Evolutionary conservation across 2,797 vertebrate species (phyloP), one percentile per base, ranked within the genome.

Genomic region (Basileuterus tristriatus): DNA sequence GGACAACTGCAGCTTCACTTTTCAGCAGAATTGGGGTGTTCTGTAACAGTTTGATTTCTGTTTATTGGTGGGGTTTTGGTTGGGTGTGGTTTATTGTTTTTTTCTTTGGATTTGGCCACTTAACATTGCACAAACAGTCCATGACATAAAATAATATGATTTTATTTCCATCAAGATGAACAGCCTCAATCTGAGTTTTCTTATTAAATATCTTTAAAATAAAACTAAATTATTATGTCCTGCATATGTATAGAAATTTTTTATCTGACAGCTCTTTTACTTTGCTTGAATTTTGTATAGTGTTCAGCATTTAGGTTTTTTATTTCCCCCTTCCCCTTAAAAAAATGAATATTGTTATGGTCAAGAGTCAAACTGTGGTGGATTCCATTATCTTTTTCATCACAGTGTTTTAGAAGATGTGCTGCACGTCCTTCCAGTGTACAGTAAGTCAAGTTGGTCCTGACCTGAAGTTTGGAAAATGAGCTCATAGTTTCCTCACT

Each of bases 231-330:
- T 0, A 3, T 59, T 63, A 29, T n/a, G 29, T 15, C 9, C 55
- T 68, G 5, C 5, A 16, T 41, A 9, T 2, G 2, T 26, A 49
- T 15, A 15, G 44, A 43, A 14, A 3, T 37, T 71, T 89, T 83
- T 60, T 24, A 44, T 34, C 30, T 50, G 21, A 4, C 2, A 27
- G 4, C 4, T 37, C 53, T 64, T 62, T 72, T 58, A 26, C 11
- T 67, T 82, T 53, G 16, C 29, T 62, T 50, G 21, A 27, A 24
- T 68, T 52, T 65, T 60, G 15, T 47, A 12, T 55, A 64, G 39
- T 56, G 5, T 37, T 37, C 18, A 15, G 4, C 0, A 0, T 60
- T 81, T 71, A 47, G 9, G 8, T 53, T 4, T 5, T 34, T 32
- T 41, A 41, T 41, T 32, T 24, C 3, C 1, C 4, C 1, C 5